Conservation (phyloP, 2,797 vertebrate genomes). For the Varecia variegata region DNA sequence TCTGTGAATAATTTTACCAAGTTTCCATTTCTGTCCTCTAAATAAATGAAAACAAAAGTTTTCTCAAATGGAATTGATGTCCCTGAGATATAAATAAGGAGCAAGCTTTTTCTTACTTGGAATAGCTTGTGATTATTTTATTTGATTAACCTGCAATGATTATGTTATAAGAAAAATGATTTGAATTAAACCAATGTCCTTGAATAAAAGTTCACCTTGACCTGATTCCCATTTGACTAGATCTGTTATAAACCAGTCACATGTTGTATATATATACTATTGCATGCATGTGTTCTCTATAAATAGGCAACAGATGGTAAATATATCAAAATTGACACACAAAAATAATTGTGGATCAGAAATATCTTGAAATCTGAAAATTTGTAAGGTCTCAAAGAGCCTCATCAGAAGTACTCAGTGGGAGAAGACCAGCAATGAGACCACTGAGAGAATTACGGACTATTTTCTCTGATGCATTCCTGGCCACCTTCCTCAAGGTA, state of each 20-base stretch:
- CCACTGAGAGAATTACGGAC: background rate
- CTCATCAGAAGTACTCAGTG: background rate
- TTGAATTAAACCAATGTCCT: conserved; percentile 71
- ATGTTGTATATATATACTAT: background rate
- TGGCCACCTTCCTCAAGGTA: background rate
- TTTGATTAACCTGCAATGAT: conserved; percentile 17
- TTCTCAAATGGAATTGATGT: conserved; percentile 1
- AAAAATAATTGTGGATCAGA: background rate
- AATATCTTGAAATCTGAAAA: conserved; percentile 37
- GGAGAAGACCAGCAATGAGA: background rate
- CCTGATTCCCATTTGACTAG: conserved; percentile 81
- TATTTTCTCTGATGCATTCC: background rate
- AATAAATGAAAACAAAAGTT: background rate
- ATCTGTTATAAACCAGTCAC: conserved; percentile 34
- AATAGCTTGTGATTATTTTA: conserved; percentile 32
- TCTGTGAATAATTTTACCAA: background rate
- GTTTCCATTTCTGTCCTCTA: background rate
- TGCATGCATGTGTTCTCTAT: background rate
- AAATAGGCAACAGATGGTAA: conserved; percentile 14
- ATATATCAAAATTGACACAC: conserved; percentile 3
- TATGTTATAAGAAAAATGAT: conserved; percentile 38
- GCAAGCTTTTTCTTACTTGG: background rate
- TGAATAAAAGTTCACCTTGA: conserved; percentile 84
- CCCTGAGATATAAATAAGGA: background rate
- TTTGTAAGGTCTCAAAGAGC: background rate